These are phyloP conservation scores for Protonemura montana DNA, from an alignment of 2,888 invertebrate genomes.

Conservation along the genomic window DNA sequence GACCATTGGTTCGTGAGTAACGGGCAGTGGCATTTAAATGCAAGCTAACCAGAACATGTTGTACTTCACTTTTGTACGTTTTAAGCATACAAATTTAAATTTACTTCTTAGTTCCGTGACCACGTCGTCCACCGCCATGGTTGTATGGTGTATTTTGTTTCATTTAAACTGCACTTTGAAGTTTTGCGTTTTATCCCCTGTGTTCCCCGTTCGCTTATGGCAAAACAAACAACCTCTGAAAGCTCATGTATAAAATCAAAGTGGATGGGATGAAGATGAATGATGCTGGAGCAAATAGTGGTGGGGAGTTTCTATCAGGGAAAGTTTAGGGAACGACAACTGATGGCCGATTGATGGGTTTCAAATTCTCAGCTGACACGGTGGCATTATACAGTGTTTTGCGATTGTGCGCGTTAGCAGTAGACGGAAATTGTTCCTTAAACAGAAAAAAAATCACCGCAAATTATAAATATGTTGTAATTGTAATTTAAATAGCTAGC, in stretches of 20 bases:
- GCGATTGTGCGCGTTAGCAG: too few relatives aligned
- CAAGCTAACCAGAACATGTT: background rate
- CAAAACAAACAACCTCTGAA: background rate
- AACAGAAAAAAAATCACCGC: too few relatives aligned
- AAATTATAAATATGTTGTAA: too few relatives aligned
- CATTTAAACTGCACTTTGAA: constrained; percentile 1
- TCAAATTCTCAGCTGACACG: background rate
- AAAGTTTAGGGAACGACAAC: background rate
- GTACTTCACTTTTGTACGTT: background rate
- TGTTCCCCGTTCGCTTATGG: background rate
- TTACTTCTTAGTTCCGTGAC: background rate
- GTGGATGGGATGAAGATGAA: constrained; percentile 12
- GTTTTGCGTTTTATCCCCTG: background rate
- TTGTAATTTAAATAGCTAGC: too few relatives aligned
- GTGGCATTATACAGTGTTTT: too few relatives aligned
- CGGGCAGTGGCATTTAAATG: background rate
- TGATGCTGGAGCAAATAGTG: background rate
- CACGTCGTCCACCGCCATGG: background rate
- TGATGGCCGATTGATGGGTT: background rate
- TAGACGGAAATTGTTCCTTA: too few relatives aligned
- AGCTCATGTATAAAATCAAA: constrained; percentile 12
- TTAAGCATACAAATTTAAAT: background rate
- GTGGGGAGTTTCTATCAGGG: background rate
- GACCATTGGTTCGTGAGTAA: background rate
- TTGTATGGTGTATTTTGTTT: background rate